A percentile compares a stretch with the other conserved stretches of the same genome.
Evolutionary conservation across 2,113 vertebrate genomes (phyloP).

Genomic region (Chroicocephalus ridibundus): DNA sequence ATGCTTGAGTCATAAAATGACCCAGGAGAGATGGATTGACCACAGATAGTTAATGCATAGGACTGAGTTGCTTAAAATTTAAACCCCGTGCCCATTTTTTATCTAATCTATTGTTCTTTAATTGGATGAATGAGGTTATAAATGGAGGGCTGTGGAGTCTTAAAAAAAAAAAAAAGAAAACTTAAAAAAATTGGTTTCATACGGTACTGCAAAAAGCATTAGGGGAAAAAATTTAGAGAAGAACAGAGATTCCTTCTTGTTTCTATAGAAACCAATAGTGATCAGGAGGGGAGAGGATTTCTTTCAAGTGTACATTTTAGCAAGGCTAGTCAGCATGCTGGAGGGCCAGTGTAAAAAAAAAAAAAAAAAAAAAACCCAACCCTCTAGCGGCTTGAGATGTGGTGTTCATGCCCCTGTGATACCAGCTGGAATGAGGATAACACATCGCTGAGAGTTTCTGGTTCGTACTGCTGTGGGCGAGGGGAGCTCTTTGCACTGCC

Average conservation of each 20-base stretch:
- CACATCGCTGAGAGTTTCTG: not conserved
- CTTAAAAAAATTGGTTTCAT: slow-evolving; percentile 41
- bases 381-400: not conserved
- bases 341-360: not conserved
- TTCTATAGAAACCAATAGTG: slow-evolving; percentile 80
- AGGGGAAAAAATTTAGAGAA: slow-evolving; percentile 69
- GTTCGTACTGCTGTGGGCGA: not conserved
- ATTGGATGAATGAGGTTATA: slow-evolving; percentile 61
- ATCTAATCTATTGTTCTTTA: slow-evolving; percentile 61
- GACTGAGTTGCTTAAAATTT: slow-evolving; percentile 46
- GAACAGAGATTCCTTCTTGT: slow-evolving; percentile 76
- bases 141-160: slow-evolving; percentile 34
- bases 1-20: slow-evolving; percentile 50
- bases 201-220: slow-evolving; percentile 65
- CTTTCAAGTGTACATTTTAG: slow-evolving; percentile 71
- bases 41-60: slow-evolving; percentile 5
- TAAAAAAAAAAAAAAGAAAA: not conserved
- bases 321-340: slow-evolving; percentile 18
- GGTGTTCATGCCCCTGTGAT: not conserved
- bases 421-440: not conserved
- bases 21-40: slow-evolving; percentile 42
- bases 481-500: not conserved
- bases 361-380: not conserved
- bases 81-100: not conserved
- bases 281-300: slow-evolving; percentile 70